phyloP scores from a whole-genome alignment of 2,113 vertebrate species.

The Xenus cinereus region DNA sequence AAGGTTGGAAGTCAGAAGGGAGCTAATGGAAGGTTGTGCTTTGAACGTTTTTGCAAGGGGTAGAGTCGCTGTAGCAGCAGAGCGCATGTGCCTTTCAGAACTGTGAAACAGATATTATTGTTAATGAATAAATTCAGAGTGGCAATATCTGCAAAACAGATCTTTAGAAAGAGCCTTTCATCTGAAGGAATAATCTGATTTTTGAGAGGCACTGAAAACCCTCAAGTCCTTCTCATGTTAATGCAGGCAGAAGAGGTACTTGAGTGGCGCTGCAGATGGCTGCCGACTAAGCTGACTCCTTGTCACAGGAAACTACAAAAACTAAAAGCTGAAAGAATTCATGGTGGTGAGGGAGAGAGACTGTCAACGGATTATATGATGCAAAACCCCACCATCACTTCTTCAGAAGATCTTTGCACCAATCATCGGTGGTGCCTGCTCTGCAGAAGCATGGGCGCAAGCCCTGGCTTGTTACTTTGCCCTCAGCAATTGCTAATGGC shows the following conservation, averaged over 20 bases:
- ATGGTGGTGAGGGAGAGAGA: not conserved
- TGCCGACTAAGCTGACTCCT: not conserved
- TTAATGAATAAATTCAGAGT: not conserved
- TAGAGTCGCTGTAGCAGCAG: not conserved
- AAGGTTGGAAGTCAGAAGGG: not conserved
- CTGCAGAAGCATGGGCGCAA: not conserved
- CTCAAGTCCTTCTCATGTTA: not conserved
- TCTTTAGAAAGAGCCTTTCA: not conserved
- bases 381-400: fast-evolving
- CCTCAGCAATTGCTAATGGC: not conserved
- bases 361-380: not conserved
- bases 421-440: not conserved
- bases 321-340: not conserved
- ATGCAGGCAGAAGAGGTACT: not conserved
- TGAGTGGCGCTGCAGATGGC: not conserved
- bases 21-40: not conserved
- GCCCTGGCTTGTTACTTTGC: not conserved
- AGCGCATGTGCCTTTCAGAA: not conserved
- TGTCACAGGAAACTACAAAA: not conserved
- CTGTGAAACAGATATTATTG: not conserved
- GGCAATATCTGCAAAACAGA: not conserved
- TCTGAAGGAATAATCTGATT: not conserved
- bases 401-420: not conserved
- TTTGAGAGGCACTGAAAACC: not conserved
- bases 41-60: not conserved